Evolutionary conservation across 2,113 vertebrate genomes (phyloP).

Genomic region (Pithys albifrons): DNA sequence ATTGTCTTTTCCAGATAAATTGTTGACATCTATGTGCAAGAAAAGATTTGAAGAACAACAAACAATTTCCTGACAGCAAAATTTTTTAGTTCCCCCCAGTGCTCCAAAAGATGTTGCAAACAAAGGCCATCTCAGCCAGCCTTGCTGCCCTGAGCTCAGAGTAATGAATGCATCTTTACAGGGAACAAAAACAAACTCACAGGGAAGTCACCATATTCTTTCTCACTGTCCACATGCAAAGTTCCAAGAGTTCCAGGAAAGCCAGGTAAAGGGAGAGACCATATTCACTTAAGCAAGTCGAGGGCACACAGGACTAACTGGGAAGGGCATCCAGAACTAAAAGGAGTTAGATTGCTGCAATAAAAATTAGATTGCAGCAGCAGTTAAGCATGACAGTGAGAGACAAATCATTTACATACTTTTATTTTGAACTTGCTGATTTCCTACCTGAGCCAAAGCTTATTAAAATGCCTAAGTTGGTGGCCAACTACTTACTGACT

Average conservation of each 20-base stretch:
- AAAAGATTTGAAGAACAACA: not conserved
- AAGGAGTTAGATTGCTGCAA: not conserved
- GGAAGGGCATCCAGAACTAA: not conserved
- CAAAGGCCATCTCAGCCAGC: not conserved
- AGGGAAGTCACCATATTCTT: not conserved
- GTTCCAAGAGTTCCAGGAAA: slow-evolving; percentile 15
- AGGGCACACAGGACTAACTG: not conserved
- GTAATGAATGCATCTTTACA: not conserved
- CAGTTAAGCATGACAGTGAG: not conserved
- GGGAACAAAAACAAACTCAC: slow-evolving; percentile 16
- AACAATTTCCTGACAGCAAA: not conserved
- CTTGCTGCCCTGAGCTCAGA: not conserved
- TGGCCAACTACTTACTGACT: not conserved
- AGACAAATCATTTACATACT: not conserved
- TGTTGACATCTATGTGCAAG: not conserved
- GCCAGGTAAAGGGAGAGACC: not conserved
- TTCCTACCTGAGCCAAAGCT: not conserved
- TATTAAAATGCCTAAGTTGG: not conserved
- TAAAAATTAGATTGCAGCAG: not conserved
- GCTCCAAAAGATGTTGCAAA: not conserved
- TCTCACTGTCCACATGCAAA: not conserved
- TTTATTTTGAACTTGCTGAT: not conserved
- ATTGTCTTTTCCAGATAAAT: not conserved
- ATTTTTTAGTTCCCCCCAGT: not conserved
- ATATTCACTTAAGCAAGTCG: not conserved